These are phyloP conservation scores for Megamerina dolium DNA, from an alignment of 2,888 invertebrate genomes.

Conservation along the genomic window DNA sequence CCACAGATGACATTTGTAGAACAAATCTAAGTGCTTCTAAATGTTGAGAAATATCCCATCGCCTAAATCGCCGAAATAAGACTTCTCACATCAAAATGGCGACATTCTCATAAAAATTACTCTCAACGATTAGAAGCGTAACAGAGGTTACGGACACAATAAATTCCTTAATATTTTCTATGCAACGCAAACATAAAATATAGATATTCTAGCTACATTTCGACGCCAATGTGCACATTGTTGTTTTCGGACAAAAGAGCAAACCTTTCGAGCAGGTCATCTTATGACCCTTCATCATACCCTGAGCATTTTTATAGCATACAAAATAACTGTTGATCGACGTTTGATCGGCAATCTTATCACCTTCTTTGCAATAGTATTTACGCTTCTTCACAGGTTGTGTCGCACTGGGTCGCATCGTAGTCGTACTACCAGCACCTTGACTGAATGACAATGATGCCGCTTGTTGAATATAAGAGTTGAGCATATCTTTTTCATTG, in stretches of 20 bases:
- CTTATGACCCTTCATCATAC: slow-evolving; percentile 48
- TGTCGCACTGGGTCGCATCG: slow-evolving; percentile 10
- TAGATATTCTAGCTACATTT: slow-evolving; percentile 38
- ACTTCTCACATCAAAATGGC: too few species aligned
- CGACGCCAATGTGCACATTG: slow-evolving; percentile 48
- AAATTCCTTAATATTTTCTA: too few species aligned
- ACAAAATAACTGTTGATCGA: slow-evolving; percentile 51
- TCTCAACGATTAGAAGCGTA: too few species aligned
- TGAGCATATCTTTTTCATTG: slow-evolving; percentile 27
- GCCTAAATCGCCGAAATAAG: too few species aligned
- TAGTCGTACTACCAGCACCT: slow-evolving; percentile 11
- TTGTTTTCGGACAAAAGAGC: slow-evolving; percentile 49
- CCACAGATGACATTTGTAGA: too few species aligned
- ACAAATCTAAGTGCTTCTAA: neutral
- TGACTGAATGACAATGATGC: slow-evolving; percentile 14
- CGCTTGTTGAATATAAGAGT: slow-evolving; percentile 27
- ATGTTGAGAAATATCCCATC: too few species aligned
- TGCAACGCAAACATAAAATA: too few species aligned
- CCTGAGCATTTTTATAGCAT: slow-evolving; percentile 47
- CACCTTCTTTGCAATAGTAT: slow-evolving; percentile 49
- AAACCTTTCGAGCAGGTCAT: slow-evolving; percentile 50
- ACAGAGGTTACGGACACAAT: too few species aligned
- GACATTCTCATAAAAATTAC: too few species aligned
- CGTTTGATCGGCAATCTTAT: slow-evolving; percentile 50
- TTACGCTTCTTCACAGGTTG: slow-evolving; percentile 35